Base-by-base conservation (phyloP, 2,113 vertebrate species). In the Polypterus senegalus region DNA sequence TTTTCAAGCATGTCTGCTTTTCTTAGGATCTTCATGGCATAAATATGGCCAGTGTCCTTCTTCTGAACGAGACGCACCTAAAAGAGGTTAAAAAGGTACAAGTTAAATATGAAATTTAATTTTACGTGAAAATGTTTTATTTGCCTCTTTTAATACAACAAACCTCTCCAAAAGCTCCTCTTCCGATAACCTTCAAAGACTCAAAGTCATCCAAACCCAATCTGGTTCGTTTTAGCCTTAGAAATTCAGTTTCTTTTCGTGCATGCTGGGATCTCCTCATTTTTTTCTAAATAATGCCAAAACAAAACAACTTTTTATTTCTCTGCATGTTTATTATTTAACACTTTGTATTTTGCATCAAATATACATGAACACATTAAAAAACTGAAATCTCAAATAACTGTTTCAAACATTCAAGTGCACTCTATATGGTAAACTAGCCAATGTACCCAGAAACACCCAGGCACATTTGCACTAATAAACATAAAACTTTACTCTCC, bases 1-100 rank as follows among this genome's bases (percentile, higher is more conserved):
- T 99, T 99, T 69, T 97, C 96, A 69, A 99, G 80, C 96, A 99
- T 99, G 74, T 99, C 96, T 5, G 96, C 89, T 83, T 99, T 99
- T 48, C 96, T 85, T 57, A 99, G 59, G 69, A 99, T 98, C 79
- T 99, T 99, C 96, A 99, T 99, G 75, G 96, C 96, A 58, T 99
- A 99, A 79, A 99, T 97, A 77, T 99, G 96, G 4, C 96, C 95
- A 0, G 96, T 99, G 74, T 99, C 95, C 74, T 97, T 99, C 76
- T 99, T 99, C 83, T 99, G 96, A 58, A 99, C 96, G 0, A 99
- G 80, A 51, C 95, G 92, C 4, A 99, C 96, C 95, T 99, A 59
- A 71, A 60, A 9, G 48, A 8, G 57, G 61, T 2, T 3, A 71
- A 64, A 70, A 63, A 69, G 0, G 58, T 0, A 27, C 27, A 27